Conservation (phyloP, 2,797 vertebrate species). For the Coregonus sp. region DNA sequence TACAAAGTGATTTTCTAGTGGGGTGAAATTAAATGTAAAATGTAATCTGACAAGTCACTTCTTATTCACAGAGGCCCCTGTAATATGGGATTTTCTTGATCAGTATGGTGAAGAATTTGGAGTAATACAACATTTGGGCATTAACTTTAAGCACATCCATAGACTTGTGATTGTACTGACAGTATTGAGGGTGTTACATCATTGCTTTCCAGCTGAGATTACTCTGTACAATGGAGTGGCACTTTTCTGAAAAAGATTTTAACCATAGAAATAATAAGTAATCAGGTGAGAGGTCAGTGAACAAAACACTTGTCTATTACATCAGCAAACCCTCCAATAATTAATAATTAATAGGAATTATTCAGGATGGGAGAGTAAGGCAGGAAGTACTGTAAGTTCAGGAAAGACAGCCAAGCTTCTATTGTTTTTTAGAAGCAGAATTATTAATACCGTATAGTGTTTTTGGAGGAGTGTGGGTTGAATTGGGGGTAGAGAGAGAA, state of each 20-base stretch:
- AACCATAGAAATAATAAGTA: not conserved
- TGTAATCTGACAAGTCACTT: conserved; percentile 52
- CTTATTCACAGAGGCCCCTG: conserved; percentile 34
- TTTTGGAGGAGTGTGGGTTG: not conserved
- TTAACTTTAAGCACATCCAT: not conserved
- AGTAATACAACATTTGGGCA: not conserved
- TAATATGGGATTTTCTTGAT: not conserved
- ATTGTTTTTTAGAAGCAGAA: conserved; percentile 34
- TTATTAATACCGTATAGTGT: conserved; percentile 46
- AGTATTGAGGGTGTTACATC: not conserved
- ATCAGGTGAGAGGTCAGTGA: not conserved
- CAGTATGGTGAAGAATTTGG: not conserved
- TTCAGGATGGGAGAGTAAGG: conserved; percentile 20
- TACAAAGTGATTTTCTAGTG: conserved; percentile 39
- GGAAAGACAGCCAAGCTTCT: not conserved
- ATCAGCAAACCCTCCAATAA: not conserved
- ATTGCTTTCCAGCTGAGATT: not conserved
- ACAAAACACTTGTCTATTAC: not conserved
- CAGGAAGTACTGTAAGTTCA: not conserved
- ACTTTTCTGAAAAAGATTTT: not conserved
- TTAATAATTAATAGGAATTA: conserved; percentile 38
- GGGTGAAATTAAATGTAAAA: conserved; percentile 41
- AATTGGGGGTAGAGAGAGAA: not conserved
- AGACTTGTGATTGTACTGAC: not conserved
- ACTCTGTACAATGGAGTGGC: not conserved